Percentiles rank a stretch among this genome's conserved stretches.
These are phyloP conservation scores for Coregonus suidteri DNA, from an alignment of 2,797 vertebrate species.

Conservation along the genomic window DNA sequence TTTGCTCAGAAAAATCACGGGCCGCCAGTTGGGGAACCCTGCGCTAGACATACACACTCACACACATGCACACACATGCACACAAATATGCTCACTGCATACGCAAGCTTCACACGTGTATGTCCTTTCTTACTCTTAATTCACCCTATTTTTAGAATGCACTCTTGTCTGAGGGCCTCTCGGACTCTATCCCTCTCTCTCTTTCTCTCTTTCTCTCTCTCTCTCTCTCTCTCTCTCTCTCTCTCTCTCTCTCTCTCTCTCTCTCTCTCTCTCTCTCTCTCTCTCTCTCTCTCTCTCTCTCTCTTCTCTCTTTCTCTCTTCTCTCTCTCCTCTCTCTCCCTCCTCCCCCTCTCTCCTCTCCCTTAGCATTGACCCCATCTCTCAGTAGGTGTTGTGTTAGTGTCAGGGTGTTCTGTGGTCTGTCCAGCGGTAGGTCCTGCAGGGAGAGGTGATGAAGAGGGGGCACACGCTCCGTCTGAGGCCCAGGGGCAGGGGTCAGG, in stretches of 20 bases:
- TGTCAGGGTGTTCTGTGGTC: slow-evolving; percentile 25
- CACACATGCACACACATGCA: background rate
- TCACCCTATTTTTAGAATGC: background rate
- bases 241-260: background rate
- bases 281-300: slow-evolving; percentile 3
- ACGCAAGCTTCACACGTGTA: background rate
- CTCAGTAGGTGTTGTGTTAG: background rate
- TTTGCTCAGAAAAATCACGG: too few species aligned
- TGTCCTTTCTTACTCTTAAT: background rate
- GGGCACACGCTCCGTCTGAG: slow-evolving; percentile 31
- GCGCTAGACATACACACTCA: background rate
- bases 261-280: background rate
- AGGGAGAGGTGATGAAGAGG: slow-evolving; percentile 48
- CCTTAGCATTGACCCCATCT: background rate
- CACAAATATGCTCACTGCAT: background rate
- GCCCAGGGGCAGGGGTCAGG: slow-evolving; percentile 41
- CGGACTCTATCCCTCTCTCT: background rate
- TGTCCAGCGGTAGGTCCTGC: slow-evolving; percentile 32
- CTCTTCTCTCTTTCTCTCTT: background rate
- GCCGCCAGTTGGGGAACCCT: too few species aligned
- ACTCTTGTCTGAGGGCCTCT: background rate
- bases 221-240: background rate
- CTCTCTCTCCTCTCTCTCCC: background rate
- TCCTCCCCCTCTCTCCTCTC: slow-evolving; percentile 13
- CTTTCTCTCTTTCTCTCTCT: background rate